Percentiles rank a stretch among this genome's conserved stretches.
These are phyloP conservation scores for Loripinus fragilis DNA, from an alignment of 2,888 invertebrate species.

Conservation along the genomic window DNA sequence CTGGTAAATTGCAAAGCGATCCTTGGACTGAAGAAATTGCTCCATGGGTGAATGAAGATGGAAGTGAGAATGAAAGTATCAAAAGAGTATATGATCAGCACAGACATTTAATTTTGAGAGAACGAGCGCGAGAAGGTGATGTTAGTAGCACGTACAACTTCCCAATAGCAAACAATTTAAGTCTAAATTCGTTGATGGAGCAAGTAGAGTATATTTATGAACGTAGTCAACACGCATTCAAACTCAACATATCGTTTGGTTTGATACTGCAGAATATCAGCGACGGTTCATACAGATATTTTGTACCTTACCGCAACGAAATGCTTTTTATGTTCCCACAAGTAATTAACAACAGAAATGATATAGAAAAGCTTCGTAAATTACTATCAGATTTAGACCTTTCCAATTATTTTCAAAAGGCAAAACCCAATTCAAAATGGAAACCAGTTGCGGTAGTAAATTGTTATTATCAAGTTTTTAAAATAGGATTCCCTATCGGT, in stretches of 20 bases:
- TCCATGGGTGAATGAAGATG: not conserved
- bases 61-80: not conserved
- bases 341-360: constrained; percentile 19
- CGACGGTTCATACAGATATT: constrained; percentile 27
- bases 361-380: constrained; percentile 12
- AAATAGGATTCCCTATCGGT: not conserved
- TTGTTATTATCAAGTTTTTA: not conserved
- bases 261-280: constrained; percentile 28
- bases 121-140: not conserved
- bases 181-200: not conserved
- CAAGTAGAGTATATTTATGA: constrained; percentile 20
- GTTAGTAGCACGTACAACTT: not conserved
- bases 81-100: not conserved
- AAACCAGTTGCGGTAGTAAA: not conserved
- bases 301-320: constrained; percentile 25
- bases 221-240: constrained; percentile 17
- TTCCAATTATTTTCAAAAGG: not conserved
- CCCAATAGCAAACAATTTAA: not conserved
- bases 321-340: constrained; percentile 32
- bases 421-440: not conserved
- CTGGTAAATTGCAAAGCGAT: not conserved
- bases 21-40: not conserved
- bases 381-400: not conserved
- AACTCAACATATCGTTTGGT: constrained; percentile 33
- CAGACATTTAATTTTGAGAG: not conserved